Evolutionary conservation across 1,140 invertebrate species (phyloP).

Genomic region (Drosophila bocqueti): DNA sequence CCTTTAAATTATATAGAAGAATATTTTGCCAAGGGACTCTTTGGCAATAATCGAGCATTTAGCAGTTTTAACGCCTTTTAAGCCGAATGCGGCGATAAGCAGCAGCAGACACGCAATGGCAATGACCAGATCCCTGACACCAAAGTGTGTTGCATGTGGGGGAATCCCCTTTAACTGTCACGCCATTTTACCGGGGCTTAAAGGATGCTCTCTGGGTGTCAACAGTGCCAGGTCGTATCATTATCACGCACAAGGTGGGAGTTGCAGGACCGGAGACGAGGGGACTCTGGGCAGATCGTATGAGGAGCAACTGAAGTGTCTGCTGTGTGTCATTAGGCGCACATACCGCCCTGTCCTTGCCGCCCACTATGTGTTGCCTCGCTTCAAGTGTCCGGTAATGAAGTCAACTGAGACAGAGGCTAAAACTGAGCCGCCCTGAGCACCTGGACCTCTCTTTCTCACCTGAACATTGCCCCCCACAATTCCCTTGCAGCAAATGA

Average conservation of each 20-base stretch:
- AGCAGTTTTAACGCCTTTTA: conserved; percentile 73
- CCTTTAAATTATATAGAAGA: neutral
- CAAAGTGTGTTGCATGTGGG: conserved; percentile 60
- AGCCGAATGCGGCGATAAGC: conserved; percentile 56
- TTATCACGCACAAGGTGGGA: conserved; percentile 57
- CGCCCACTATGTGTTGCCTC: conserved; percentile 58
- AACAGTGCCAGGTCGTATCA: conserved; percentile 66
- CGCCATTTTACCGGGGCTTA: conserved; percentile 47
- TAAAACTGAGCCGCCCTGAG: conserved; percentile 46
- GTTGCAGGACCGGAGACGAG: neutral
- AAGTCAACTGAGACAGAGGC: conserved; percentile 66
- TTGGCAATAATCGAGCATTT: conserved; percentile 72
- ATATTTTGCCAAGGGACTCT: conserved; percentile 7
- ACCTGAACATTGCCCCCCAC: conserved; percentile 7
- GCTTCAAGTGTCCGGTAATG: conserved; percentile 77
- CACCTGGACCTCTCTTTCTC: conserved; percentile 37
- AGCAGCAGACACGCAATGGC: conserved; percentile 59
- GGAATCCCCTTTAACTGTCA: conserved; percentile 57
- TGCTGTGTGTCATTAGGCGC: conserved; percentile 70
- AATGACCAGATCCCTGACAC: conserved; percentile 31
- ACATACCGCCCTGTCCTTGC: conserved; percentile 39
- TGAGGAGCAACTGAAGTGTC: conserved; percentile 44
- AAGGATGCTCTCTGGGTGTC: conserved; percentile 66
- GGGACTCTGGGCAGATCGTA: conserved; percentile 30
- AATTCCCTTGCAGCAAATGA: conserved; percentile 18